Evolutionary conservation across 2,888 invertebrate genomes (phyloP).

Genomic region (Acanthoscelides obtectus): DNA sequence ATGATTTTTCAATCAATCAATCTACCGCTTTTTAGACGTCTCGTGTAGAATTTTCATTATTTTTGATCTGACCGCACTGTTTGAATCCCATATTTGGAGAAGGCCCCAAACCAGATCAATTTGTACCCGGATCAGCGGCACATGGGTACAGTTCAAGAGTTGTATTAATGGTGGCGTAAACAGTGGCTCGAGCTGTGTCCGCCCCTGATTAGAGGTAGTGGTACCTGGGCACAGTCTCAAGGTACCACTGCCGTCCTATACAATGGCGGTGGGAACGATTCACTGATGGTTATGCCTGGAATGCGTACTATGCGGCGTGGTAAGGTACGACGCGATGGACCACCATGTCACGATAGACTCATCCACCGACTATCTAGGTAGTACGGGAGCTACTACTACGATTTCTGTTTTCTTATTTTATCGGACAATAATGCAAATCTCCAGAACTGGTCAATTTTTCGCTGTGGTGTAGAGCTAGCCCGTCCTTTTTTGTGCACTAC

Average conservation of each 20-base stretch:
- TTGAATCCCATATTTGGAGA: neutral
- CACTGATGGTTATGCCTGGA: slow-evolving; percentile 29
- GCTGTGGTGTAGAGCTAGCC: too few relatives aligned
- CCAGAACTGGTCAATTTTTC: too few relatives aligned
- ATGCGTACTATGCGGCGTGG: slow-evolving; percentile 19
- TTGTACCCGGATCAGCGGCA: too few relatives aligned
- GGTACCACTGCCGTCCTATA: slow-evolving; percentile 1
- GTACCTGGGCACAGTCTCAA: neutral
- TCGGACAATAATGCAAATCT: too few relatives aligned
- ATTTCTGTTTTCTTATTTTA: too few relatives aligned
- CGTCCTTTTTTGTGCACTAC: too few relatives aligned
- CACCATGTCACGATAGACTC: slow-evolving; percentile 19
- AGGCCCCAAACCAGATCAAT: neutral
- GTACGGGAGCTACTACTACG: neutral
- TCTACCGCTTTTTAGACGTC: too few relatives aligned
- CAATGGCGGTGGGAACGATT: slow-evolving; percentile 25
- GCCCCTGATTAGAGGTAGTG: neutral
- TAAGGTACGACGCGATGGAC: too few relatives aligned
- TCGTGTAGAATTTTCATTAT: too few relatives aligned
- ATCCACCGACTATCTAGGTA: neutral
- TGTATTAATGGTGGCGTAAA: neutral
- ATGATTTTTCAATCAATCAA: too few relatives aligned
- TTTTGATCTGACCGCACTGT: too few relatives aligned
- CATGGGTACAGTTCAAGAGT: neutral
- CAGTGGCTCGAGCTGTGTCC: neutral